These are phyloP conservation scores for Colinus virginianus DNA, from an alignment of 2,113 vertebrate species.

Conservation along the genomic window DNA sequence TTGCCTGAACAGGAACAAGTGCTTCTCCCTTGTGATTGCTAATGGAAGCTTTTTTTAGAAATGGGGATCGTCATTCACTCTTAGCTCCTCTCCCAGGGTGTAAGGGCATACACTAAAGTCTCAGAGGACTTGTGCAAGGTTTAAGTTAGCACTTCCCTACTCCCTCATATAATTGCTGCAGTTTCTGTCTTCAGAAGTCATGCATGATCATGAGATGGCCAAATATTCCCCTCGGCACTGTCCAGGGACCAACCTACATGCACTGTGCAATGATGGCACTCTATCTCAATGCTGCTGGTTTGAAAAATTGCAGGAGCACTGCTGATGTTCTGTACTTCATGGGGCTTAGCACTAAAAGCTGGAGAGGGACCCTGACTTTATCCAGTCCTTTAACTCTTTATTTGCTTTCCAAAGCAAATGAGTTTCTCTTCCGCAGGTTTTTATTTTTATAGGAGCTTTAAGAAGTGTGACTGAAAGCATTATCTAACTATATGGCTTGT, in stretches of 20 bases:
- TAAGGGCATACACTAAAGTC: neutral
- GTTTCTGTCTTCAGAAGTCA: neutral
- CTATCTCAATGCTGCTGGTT: accelerated
- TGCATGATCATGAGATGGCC: neutral
- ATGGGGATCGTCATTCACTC: accelerated
- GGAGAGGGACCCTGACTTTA: neutral
- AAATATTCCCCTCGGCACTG: neutral
- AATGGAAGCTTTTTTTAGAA: neutral
- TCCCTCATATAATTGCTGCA: neutral
- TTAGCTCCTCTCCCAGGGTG: neutral
- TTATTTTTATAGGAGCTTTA: neutral
- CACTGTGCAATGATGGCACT: neutral
- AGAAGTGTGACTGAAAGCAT: neutral
- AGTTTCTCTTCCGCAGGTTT: neutral
- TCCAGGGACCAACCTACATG: neutral
- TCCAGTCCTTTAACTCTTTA: neutral
- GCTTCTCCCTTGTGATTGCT: neutral
- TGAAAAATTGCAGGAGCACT: neutral
- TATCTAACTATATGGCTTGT: neutral
- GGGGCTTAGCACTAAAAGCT: neutral
- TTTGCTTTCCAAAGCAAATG: neutral
- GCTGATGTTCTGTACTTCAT: neutral
- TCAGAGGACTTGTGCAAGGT: neutral
- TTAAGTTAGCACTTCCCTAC: neutral
- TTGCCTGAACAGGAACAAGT: neutral